A percentile compares a stretch with the other conserved stretches of the same genome.
These are phyloP conservation scores for Hypanus sabinus DNA, from an alignment of 2,113 vertebrate species.

Conservation along the genomic window DNA sequence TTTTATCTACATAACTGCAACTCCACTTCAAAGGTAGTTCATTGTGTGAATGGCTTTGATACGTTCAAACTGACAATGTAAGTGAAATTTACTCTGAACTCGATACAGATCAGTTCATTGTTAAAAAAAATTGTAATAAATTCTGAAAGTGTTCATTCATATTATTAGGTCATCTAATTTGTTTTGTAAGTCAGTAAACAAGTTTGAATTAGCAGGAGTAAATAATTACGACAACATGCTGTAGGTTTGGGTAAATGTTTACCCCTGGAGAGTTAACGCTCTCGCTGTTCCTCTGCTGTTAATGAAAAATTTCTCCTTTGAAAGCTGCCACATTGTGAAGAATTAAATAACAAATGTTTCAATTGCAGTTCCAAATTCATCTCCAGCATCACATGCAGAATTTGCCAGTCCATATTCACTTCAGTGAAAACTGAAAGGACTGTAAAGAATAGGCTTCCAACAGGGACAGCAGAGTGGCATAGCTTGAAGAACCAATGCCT, in stretches of 20 bases:
- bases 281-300: background rate
- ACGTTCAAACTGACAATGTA: background rate
- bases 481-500: background rate
- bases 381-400: background rate
- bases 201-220: background rate
- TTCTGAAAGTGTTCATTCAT: background rate
- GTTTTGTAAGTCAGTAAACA: background rate
- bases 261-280: background rate
- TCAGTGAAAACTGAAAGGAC: background rate
- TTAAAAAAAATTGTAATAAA: background rate
- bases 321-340: background rate
- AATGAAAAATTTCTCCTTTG: background rate
- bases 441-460: background rate
- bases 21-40: background rate
- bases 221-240: background rate
- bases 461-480: background rate
- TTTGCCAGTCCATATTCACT: background rate
- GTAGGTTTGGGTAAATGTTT: background rate
- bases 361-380: background rate
- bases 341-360: conserved; percentile 4
- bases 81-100: background rate
- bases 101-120: background rate
- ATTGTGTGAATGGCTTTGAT: background rate
- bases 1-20: background rate
- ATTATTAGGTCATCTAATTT: background rate